A percentile compares a stretch with the other conserved stretches of the same genome.
Conservation (phyloP, 2,888 invertebrate genomes). For the Dusona sp. region DNA sequence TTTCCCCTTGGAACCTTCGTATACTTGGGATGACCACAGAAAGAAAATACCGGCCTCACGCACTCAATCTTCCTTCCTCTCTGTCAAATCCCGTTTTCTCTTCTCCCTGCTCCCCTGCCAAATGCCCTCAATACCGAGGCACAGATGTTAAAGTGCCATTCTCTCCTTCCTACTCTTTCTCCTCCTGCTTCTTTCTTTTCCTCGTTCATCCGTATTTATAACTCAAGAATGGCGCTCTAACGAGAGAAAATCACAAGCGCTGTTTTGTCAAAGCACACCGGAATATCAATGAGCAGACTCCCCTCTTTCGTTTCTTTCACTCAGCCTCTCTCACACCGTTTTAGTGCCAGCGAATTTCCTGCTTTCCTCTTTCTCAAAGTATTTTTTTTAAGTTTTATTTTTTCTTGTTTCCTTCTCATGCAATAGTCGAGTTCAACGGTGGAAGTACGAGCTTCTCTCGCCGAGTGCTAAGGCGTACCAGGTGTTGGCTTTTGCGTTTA, state of each 20-base stretch:
- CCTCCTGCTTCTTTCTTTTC: conserved; percentile 23
- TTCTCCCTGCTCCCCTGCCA: background rate
- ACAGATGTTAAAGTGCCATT: conserved; percentile 16
- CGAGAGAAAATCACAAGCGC: conserved; percentile 52
- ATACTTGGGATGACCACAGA: conserved; percentile 4
- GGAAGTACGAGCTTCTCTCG: conserved; percentile 69
- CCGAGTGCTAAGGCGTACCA: conserved; percentile 71
- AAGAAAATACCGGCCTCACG: conserved; percentile 40
- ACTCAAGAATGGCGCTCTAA: conserved; percentile 79
- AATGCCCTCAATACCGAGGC: conserved; percentile 10
- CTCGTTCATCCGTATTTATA: conserved; percentile 76
- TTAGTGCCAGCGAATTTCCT: conserved; percentile 1
- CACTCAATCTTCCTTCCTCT: conserved; percentile 50
- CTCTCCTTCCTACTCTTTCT: conserved; percentile 8
- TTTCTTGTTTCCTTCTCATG: conserved; percentile 1
- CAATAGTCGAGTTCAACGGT: conserved; percentile 48
- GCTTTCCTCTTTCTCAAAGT: conserved; percentile 4
- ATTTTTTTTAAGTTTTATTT: background rate
- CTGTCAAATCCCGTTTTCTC: conserved; percentile 37
- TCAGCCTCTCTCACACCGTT: conserved; percentile 5
- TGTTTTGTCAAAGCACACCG: conserved; percentile 5
- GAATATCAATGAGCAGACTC: conserved; percentile 59
- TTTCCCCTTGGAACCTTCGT: background rate
- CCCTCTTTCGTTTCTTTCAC: background rate
- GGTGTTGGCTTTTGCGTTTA: conserved; percentile 57